Conservation (phyloP, 2,888 invertebrate genomes). For the Chelonus formosanus region DNA sequence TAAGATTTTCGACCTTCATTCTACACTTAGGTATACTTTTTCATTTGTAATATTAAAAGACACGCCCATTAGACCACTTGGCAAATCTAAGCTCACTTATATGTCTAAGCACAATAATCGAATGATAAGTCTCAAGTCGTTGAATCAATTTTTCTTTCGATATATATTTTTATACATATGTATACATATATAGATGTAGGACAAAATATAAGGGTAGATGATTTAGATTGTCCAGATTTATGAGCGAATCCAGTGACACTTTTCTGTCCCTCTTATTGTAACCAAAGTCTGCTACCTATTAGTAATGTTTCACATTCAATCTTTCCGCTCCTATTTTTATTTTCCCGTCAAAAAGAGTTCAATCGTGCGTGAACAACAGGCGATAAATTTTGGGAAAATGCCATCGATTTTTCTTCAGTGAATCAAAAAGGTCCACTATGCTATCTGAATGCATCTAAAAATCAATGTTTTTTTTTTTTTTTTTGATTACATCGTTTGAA, state of each 20-base stretch:
- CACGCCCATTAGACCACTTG: conserved; percentile 28
- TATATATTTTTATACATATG: neutral
- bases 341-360: conserved; percentile 35
- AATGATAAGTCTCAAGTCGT: too few relatives aligned
- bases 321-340: conserved; percentile 7
- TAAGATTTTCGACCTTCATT: conserved; percentile 32
- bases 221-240: too few relatives aligned
- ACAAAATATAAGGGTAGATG: too few relatives aligned
- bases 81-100: conserved; percentile 2
- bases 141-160: too few relatives aligned
- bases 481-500: too few relatives aligned
- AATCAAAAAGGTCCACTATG: too few relatives aligned
- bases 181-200: too few relatives aligned
- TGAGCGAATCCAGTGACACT: conserved; percentile 1
- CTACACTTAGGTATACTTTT: neutral
- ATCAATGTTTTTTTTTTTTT: too few relatives aligned
- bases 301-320: conserved; percentile 14
- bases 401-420: conserved; percentile 19
- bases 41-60: conserved; percentile 8
- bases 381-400: conserved; percentile 34
- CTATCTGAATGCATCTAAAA: neutral
- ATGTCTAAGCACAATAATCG: too few relatives aligned
- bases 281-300: conserved; percentile 16
- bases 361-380: conserved; percentile 43
- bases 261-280: conserved; percentile 13